Evolutionary conservation across 2,888 invertebrate genomes (phyloP), one percentile per base, ranked within the genome.

Genomic region (Drosophila helvetica): DNA sequence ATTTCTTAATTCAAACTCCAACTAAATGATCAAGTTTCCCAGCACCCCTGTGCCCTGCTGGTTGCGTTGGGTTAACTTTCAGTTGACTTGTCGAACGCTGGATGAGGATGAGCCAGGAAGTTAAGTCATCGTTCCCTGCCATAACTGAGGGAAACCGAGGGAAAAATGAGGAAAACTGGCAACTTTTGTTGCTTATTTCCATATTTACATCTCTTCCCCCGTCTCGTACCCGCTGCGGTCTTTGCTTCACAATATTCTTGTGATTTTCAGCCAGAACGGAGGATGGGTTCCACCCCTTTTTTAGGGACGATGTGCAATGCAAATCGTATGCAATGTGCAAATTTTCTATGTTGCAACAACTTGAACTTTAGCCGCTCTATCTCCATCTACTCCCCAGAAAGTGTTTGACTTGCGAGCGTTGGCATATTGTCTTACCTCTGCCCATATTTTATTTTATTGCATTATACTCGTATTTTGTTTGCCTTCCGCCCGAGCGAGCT

Each of bases 241-340:
- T 79, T 74, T 53, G 63, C 71, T 70, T 71, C 66, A 75, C 85
- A 74, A 81, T 87, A 85, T 75, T 68, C 80, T 58, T 64, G 65
- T 80, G 82, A 87, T 87, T 83, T 87, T 48, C 52, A 53, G 53
- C 47, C 55, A 54, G 48, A 54, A 54, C 53, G 51, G 50, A 43
- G 45, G 33, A 50, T 22, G 45, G 6, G 56, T 53, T 46, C 48
- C 58, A 58, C 66, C 66, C 57, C 33, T 38, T 38, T 38, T 15
- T 73, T 71, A 53, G 33, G 70, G 73, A 42, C 57, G 73, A 57
- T 53, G 74, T 74, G 67, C 63, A 82, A 85, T 82, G 86, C 79
- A 82, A 83, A 87, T 83, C 72, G 69, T 62, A 78, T 77, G 82
- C 82, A 85, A 62, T 87, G 82, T 86, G 87, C 80, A 84, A 83